phyloP scores from a whole-genome alignment of 30 jellyfish, hydroid and myxozoan genomes.

The Haliclystus octoradiatus region DNA sequence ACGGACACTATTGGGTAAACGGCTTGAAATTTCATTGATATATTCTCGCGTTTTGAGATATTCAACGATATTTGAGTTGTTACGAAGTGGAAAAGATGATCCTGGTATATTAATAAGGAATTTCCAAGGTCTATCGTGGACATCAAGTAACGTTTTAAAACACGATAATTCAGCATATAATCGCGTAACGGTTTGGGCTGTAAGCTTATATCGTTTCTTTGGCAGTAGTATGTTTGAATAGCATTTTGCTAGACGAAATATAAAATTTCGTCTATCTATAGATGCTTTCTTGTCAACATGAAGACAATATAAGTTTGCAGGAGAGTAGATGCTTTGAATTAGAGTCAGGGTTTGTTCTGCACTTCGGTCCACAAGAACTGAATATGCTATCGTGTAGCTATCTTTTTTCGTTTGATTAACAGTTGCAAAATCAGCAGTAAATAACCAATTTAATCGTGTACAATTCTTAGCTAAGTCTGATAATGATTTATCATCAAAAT shows the following conservation, averaged over 20 bases:
- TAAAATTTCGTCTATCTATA: constrained; percentile 4
- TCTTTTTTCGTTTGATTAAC: neutral
- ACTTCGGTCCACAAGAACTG: constrained; percentile 69
- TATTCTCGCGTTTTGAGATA: constrained; percentile 49
- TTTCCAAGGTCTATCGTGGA: constrained; percentile 50
- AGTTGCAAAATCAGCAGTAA: neutral
- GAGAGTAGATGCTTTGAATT: constrained; percentile 59
- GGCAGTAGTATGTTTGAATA: constrained; percentile 44
- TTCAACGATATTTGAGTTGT: constrained; percentile 43
- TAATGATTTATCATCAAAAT: neutral
- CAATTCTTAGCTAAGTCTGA: neutral
- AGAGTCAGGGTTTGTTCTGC: constrained; percentile 83
- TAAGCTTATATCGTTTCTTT: constrained; percentile 23
- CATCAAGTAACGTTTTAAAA: constrained; percentile 40
- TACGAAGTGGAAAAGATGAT: constrained; percentile 79
- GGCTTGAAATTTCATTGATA: constrained; percentile 32
- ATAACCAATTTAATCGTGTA: neutral
- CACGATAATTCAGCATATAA: constrained; percentile 71
- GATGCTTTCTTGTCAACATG: constrained; percentile 64
- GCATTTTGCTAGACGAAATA: constrained; percentile 40
- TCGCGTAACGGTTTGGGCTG: constrained; percentile 42
- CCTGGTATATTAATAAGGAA: constrained; percentile 68
- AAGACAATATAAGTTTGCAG: constrained; percentile 58
- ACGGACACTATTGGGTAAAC: constrained; percentile 26
- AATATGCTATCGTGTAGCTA: constrained; percentile 67